Conservation (phyloP, 2,888 invertebrate genomes). For the Mantis religiosa region DNA sequence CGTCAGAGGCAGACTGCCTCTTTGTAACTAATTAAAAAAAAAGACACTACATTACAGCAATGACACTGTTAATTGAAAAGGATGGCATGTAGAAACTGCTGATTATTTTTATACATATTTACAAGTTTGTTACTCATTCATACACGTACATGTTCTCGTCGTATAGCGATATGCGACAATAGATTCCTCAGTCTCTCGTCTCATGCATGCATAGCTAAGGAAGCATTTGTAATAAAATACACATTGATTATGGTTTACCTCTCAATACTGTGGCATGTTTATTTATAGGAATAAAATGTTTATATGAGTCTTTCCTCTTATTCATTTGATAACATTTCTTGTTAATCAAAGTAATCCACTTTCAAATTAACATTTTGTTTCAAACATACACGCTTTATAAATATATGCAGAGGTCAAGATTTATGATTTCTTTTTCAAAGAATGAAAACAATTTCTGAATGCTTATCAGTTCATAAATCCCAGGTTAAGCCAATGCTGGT, state of each 20-base stretch:
- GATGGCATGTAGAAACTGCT: neutral
- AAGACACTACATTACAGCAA: neutral
- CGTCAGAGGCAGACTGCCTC: neutral
- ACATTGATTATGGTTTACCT: neutral
- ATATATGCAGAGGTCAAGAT: neutral
- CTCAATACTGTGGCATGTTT: neutral
- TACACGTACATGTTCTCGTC: neutral
- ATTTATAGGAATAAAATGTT: neutral
- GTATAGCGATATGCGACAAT: conserved; percentile 5
- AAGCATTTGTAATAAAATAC: neutral
- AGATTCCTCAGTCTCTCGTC: neutral
- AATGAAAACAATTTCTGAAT: neutral
- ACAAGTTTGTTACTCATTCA: neutral
- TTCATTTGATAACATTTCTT: neutral
- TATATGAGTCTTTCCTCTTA: neutral
- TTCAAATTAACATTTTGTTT: neutral
- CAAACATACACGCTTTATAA: neutral
- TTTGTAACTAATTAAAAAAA: neutral
- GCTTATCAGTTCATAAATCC: neutral
- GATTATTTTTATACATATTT: conserved; percentile 11
- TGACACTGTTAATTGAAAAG: neutral
- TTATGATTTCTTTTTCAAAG: neutral
- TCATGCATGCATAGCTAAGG: neutral
- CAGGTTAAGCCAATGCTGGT: neutral
- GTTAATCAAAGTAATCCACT: neutral